Percentiles rank a stretch among this genome's conserved stretches.
Evolutionary conservation across 2,888 invertebrate genomes (phyloP).

Genomic region (Labia minor): DNA sequence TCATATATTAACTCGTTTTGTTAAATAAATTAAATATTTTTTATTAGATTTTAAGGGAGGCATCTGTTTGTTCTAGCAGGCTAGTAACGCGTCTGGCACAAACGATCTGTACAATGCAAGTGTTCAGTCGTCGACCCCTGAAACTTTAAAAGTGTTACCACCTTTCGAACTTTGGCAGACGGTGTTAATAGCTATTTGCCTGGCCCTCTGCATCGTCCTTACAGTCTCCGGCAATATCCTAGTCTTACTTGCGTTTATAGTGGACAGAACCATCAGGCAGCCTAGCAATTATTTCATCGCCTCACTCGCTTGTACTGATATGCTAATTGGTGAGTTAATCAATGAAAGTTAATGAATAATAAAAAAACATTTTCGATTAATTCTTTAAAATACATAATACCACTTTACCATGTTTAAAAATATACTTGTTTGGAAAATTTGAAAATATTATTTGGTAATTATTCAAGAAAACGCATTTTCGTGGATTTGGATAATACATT

Average conservation of each 20-base stretch:
- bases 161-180: conserved; percentile 87
- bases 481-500: too few species aligned
- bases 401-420: too few species aligned
- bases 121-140: neutral
- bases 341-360: too few species aligned
- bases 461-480: too few species aligned
- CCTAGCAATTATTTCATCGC: conserved; percentile 99
- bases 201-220: conserved; percentile 78
- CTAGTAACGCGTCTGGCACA: neutral
- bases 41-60: too few species aligned
- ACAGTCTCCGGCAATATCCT: conserved; percentile 93
- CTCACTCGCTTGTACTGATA: conserved; percentile 91
- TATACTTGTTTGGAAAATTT: too few species aligned
- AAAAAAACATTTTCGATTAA: too few species aligned
- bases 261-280: conserved; percentile 85
- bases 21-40: too few species aligned
- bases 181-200: conserved; percentile 73
- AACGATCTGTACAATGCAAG: neutral
- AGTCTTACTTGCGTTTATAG: conserved; percentile 87
- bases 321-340: conserved; percentile 82
- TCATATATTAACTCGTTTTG: too few species aligned
- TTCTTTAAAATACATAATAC: too few species aligned
- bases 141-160: conserved; percentile 46
- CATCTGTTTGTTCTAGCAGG: neutral
- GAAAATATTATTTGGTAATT: too few species aligned